Percentiles rank a stretch among this genome's conserved stretches.
Evolutionary conservation across 2,797 vertebrate genomes (phyloP).

Genomic region (Sphenopsis melanotis): DNA sequence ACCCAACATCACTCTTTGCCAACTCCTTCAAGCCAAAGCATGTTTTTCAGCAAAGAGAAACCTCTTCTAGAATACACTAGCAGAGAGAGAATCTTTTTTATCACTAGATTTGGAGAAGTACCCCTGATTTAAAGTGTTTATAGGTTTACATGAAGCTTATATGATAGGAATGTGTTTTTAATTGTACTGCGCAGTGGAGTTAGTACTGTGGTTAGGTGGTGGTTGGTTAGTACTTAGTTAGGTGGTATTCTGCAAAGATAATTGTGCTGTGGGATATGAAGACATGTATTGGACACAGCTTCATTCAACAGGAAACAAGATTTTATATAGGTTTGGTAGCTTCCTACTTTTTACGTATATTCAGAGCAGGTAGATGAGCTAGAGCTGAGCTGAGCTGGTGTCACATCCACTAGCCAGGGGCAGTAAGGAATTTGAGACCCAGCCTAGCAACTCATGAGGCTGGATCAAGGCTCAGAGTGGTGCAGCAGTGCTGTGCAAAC

Average conservation of each 20-base stretch:
- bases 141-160: background rate
- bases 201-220: background rate
- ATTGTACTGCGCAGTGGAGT: background rate
- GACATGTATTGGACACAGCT: background rate
- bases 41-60: background rate
- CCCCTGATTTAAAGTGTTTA: background rate
- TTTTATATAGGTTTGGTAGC: background rate
- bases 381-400: background rate
- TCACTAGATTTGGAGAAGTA: background rate
- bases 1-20: background rate
- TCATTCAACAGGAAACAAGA: background rate
- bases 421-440: background rate
- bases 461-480: background rate
- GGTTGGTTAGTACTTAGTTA: too few relatives aligned
- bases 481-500: background rate
- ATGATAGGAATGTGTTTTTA: background rate
- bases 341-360: background rate
- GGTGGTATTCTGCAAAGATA: background rate
- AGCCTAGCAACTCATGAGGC: background rate
- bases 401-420: background rate
- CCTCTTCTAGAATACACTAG: background rate
- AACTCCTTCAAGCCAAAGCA: background rate
- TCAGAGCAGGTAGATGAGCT: background rate
- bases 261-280: background rate
- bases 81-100: background rate